Conservation (phyloP, 2,113 vertebrate genomes). For the Danio rerio region GRCz12tu NC_133190.1:44878001-44878500, state of each 20-base stretch:
- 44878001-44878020: constrained; percentile 86
- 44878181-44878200: constrained; percentile 35
- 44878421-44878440: no score
- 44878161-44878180: constrained; percentile 28
- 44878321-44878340: no score
- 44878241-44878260: neutral
- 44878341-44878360: no score
- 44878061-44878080: constrained; percentile 10
- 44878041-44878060: neutral
- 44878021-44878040: constrained; percentile 80
- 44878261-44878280: neutral
- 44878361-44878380: no score
- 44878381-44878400: no score
- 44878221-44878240: constrained; percentile 3
- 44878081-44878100: constrained; percentile 1
- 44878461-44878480: no score
- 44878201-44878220: constrained; percentile 28
- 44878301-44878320: no score
- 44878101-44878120: constrained; percentile 17
- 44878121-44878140: constrained; percentile 7
- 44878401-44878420: no score
- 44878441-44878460: no score
- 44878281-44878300: no score
- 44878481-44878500: no score
- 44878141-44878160: neutral